A percentile compares a stretch with the other conserved stretches of the same genome.
These are phyloP conservation scores for Pontoporia blainvillei DNA, from an alignment of 2,113 vertebrate species.

Conservation along the genomic window DNA sequence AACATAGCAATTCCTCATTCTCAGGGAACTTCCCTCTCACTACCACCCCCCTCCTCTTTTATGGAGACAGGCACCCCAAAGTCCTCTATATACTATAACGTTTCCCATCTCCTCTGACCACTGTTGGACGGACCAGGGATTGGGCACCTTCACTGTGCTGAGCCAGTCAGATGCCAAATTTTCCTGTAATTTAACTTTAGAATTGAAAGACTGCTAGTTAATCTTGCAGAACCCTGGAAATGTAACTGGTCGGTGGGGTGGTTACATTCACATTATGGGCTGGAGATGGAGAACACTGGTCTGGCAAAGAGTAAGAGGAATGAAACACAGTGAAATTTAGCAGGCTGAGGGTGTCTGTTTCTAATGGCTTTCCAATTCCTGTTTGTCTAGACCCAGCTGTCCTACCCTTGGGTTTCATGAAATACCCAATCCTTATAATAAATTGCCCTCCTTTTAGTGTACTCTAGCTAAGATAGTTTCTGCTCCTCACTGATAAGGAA, in stretches of 20 bases:
- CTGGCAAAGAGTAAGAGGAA: background rate
- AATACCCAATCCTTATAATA: background rate
- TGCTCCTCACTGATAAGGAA: background rate
- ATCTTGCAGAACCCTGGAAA: background rate
- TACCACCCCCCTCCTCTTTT: background rate
- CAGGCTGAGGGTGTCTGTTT: background rate
- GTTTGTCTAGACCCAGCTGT: background rate
- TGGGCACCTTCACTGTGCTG: no score
- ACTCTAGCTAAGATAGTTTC: background rate
- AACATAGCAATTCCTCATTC: background rate
- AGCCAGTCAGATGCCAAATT: background rate
- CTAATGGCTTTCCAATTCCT: background rate
- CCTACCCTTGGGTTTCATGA: background rate
- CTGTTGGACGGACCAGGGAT: background rate
- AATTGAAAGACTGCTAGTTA: background rate
- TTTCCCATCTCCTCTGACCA: background rate
- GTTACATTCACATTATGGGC: background rate
- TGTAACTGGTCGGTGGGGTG: background rate
- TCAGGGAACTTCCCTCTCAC: background rate
- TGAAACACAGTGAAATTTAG: background rate
- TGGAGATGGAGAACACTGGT: background rate
- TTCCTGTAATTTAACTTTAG: background rate
- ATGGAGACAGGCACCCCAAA: background rate
- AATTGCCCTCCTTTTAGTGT: background rate
- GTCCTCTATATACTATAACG: background rate